Base-by-base conservation (phyloP, 2,797 vertebrate genomes). In the Leptodactylus fallax region DNA sequence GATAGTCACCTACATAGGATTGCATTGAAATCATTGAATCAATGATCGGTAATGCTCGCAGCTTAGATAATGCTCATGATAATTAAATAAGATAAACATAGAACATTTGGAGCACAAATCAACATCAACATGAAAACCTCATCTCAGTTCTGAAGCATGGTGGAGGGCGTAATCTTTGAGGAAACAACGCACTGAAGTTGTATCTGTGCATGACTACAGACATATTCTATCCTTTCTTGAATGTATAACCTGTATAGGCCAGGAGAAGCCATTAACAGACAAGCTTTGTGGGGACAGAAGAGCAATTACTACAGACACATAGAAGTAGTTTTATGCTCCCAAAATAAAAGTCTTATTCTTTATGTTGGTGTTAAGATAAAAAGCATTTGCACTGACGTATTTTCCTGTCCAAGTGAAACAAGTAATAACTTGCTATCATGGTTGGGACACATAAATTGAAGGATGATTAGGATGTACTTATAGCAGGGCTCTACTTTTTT, bases 401-500 rank as follows among this genome's bases (percentile, higher is more conserved):
- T 74, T 83, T 83, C 67, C 69, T 83, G 36, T 72, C 69, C 67
- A 83, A 71, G 25, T 36, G 7, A 72, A 77, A 27, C n/a, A 63
- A 65, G 56, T 56, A 77, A 72, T 63, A 77, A 36, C 10, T 72
- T 81, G 82, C 77, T 47, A 72, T 79, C n/a, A 36, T 69, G 25
- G 55, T 80, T 55, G 84, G 69, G 65, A 25, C 67, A 85, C 47
- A 45, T 72, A 85, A 81, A 81, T 60, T 81, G 89, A 88, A 45
- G 13, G 11, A 82, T 85, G 90, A 83, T 90, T 89, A 90, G 71
- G 71, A 85, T 58, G 13, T 12, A 72, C 16, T 79, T 71, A 89
- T 90, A 90, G 90, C 58, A 85, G 91, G 90, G 87, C 85, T 84
- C 0, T 91, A 90, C 84, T 92, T 0, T 74, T 56, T 89, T 72